Evolutionary conservation across 1,140 invertebrate genomes (phyloP).

Genomic region (Limonius californicus): DNA sequence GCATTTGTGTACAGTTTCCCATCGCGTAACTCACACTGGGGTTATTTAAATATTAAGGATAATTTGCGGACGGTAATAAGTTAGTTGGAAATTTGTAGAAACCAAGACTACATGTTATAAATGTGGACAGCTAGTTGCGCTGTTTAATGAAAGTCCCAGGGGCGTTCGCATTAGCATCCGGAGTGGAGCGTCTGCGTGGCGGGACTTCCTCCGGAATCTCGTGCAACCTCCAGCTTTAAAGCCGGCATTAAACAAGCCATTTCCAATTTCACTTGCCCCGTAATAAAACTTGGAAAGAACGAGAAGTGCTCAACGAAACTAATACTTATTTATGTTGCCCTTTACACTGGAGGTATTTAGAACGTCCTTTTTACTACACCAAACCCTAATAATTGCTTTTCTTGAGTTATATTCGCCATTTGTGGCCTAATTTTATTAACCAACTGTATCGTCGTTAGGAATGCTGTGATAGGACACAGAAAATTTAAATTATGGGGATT

Average conservation of each 20-base stretch:
- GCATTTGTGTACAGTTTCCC: neutral
- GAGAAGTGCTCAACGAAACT: neutral
- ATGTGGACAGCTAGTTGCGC: constrained; percentile 22
- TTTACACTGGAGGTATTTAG: neutral
- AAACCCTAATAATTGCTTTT: neutral
- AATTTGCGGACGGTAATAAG: neutral
- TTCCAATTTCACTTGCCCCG: constrained; percentile 21
- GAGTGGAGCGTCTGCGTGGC: constrained; percentile 14
- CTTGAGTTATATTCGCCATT: no score
- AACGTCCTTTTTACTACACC: neutral
- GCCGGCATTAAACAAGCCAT: constrained; percentile 18
- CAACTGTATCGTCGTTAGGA: no score
- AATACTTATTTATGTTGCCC: neutral
- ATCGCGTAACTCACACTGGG: neutral
- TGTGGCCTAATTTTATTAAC: no score
- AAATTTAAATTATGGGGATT: no score
- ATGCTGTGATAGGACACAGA: no score
- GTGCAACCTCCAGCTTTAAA: constrained; percentile 17
- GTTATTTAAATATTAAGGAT: neutral
- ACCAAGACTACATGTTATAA: constrained; percentile 12
- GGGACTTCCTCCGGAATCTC: constrained; percentile 20
- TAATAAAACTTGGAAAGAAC: constrained; percentile 14
- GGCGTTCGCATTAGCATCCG: constrained; percentile 24
- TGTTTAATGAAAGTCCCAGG: constrained; percentile 24
- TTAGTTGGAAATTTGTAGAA: neutral